Evolutionary conservation across 2,113 vertebrate genomes (phyloP), one percentile per base, ranked within the genome.

Genomic region (Pterocles orientalis): DNA sequence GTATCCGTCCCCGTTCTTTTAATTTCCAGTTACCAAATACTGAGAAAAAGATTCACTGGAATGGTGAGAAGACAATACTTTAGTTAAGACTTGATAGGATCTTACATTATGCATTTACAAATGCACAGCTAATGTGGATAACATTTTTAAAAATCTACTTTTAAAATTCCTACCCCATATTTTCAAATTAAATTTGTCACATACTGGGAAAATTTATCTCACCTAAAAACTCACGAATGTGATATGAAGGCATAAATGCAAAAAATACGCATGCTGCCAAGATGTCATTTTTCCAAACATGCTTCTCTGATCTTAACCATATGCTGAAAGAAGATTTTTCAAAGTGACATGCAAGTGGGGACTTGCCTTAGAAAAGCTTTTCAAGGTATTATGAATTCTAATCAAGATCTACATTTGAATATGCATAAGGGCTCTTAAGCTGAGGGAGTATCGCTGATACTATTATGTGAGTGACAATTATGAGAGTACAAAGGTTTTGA

Each of bases 241-340:
- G 34, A 26, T 36, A 58, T 12, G 39, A 92, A 93, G 51, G 12
- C 25, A 88, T 66, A 88, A 92, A 81, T 41, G 43, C 6, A 92
- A 86, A 96, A 94, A 68, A 51, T 56, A 14, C 1, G 6, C 68
- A 78, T 73, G 31, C 33, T 69, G 88, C 51, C 76, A 92, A 84
- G 65, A 95, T 86, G 79, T 56, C 36, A 88, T 77, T 96, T 96
- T 92, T 47, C 14, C 34, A 82, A 86, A 71, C 71, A 58, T 80
- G 62, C 45, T 94, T 86, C 53, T 95, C 58, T 95, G 92, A 96
- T 96, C 82, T 81, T 73, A 83, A 92, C 33, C 92, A 92, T 95
- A 96, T 96, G 94, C 76, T 81, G 76, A 62, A 94, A 92, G 39
- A 93, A 93, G 73, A 94, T 83, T 88, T 93, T 96, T 96, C 60